Percentiles rank a stretch among this genome's conserved stretches.
phyloP scores from a whole-genome alignment of 2,113 vertebrate species.

The Myodes glareolus region DNA sequence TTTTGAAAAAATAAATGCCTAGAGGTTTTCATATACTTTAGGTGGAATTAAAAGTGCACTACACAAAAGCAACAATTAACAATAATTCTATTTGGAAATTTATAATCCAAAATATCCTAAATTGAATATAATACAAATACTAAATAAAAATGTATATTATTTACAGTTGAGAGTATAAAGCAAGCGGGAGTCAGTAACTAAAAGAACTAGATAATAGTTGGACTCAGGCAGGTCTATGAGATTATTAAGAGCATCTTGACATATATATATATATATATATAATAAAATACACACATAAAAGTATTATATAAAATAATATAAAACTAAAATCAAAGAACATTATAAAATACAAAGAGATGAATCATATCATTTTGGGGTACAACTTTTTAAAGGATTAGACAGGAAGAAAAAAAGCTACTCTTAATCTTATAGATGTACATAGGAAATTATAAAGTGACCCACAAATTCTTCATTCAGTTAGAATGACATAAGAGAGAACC shows the following conservation, averaged over 20 bases:
- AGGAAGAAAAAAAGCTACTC: neutral
- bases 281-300: conserved; percentile 52
- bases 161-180: neutral
- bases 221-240: conserved; percentile 8
- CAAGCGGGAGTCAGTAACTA: neutral
- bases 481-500: neutral
- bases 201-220: conserved; percentile 20
- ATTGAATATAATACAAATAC: conserved; percentile 35
- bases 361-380: neutral
- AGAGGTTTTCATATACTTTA: conserved; percentile 38
- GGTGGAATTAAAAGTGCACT: conserved; percentile 55
- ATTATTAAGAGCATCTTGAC: conserved; percentile 38
- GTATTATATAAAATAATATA: neutral
- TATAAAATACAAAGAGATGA: neutral
- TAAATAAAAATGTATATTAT: conserved; percentile 41
- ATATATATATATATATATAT: conserved; percentile 48
- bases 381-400: neutral
- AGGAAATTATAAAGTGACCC: neutral
- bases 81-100: conserved; percentile 24
- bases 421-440: neutral
- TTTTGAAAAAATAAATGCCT: conserved; percentile 55
- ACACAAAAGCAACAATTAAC: conserved; percentile 30
- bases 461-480: neutral
- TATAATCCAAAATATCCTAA: neutral
- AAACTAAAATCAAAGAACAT: neutral